Conservation (phyloP, 2,797 vertebrate species). For the Chelidonichthys spinosus region DNA sequence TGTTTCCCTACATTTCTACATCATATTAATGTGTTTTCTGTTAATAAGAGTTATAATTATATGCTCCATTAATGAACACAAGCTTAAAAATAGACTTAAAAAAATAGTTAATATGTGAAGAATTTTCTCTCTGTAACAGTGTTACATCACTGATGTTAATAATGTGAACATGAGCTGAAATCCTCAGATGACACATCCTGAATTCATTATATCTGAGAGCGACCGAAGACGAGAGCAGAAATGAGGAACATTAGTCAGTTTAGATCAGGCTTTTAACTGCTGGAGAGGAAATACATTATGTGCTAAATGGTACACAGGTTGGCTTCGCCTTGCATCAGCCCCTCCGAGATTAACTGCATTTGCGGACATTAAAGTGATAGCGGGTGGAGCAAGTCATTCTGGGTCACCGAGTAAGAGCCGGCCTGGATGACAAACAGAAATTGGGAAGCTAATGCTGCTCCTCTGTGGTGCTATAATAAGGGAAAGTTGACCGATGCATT, state of each 20-base stretch:
- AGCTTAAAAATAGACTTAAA: constrained; percentile 27
- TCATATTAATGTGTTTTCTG: constrained; percentile 13
- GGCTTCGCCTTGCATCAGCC: constrained; percentile 34
- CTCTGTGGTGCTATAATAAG: constrained; percentile 35
- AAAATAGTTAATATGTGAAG: constrained; percentile 25
- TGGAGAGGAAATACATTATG: constrained; percentile 29
- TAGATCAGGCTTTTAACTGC: constrained; percentile 41
- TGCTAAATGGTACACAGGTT: constrained; percentile 42
- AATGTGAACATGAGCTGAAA: constrained; percentile 58
- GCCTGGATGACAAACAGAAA: constrained; percentile 50
- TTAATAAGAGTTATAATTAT: constrained; percentile 20
- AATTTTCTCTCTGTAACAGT: constrained; percentile 36
- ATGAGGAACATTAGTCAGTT: constrained; percentile 42
- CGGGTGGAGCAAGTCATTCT: constrained; percentile 53
- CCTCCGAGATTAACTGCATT: constrained; percentile 18
- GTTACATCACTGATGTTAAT: constrained; percentile 64
- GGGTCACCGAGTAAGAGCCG: constrained; percentile 53
- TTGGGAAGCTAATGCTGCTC: constrained; percentile 55
- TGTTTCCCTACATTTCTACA: neutral
- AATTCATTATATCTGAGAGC: constrained; percentile 59
- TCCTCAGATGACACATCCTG: constrained; percentile 63
- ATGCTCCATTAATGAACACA: constrained; percentile 38
- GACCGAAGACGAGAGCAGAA: constrained; percentile 36
- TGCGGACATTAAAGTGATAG: constrained; percentile 56
- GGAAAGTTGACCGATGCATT: constrained; percentile 58